Base-by-base conservation (phyloP, 2,113 vertebrate genomes). In the Anguilla japonica region DNA sequence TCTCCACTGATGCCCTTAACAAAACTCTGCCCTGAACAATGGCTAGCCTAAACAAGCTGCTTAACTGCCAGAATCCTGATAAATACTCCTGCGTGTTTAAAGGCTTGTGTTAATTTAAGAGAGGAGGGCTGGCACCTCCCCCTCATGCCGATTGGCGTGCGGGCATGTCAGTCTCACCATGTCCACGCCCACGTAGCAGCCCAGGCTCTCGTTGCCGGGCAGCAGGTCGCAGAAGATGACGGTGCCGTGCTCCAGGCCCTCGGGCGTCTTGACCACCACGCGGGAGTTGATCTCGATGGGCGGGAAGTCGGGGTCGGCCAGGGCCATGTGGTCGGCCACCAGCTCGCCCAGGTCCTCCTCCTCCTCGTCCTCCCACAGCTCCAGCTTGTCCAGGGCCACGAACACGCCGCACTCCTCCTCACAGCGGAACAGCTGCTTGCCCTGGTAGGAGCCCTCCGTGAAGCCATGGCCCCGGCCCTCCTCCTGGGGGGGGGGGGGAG, bases 341-440 rank as follows among this genome's bases (percentile, higher is more conserved):
- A 98, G 90, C 88, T 97, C 96, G n/a, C 90, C 96, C 86, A 97
- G 95, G 41, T 84, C 86, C 29, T 46, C 43, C 50, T 89, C 85
- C 0, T 94, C 96, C 56, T 96, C 96, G 5, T 99, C 98, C 90
- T 99, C 94, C 93, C 96, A 96, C 85, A 98, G 93, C 91, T 99
- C 98, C 82, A 99, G 95, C 92, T 98, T 99, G 95, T 99, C 98
- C 91, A 99, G 92, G 20, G 98, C 98, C 91, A 99, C 98, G 40
- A 99, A 99, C 84, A 99, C 98, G 0, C 98, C 98, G 60, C 98
- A 99, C 86, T 99, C 98, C 11, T 99, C 98, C 93, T 99, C 98
- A 16, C 98, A 99, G 90, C 97, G 97, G 92, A 99, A 99, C 75
- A 99, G 96, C 89, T 99, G 98, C 82, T 97, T 97, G 88, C 97